These are phyloP conservation scores for Clamator glandarius DNA, from an alignment of 2,797 vertebrate genomes.

Conservation along the genomic window DNA sequence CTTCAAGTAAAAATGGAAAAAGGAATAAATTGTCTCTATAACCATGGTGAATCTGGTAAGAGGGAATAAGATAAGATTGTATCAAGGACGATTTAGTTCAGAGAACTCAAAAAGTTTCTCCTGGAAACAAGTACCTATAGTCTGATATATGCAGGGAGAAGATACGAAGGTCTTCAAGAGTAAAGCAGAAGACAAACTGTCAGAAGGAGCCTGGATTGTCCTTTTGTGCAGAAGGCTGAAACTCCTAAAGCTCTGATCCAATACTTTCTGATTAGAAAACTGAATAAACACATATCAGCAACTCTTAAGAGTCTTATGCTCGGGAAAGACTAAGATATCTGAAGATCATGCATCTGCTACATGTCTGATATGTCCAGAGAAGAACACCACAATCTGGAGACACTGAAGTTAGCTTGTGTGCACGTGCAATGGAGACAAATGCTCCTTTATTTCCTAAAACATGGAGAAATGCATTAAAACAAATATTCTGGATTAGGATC, in stretches of 20 bases:
- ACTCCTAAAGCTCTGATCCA: background rate
- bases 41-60: background rate
- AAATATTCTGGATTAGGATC: constrained; percentile 26
- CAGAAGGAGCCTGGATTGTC: background rate
- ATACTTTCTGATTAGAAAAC: background rate
- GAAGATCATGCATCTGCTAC: background rate
- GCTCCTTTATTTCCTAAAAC: constrained; percentile 7
- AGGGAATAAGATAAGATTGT: background rate
- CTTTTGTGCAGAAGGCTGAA: background rate
- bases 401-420: background rate
- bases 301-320: background rate
- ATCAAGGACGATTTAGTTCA: background rate
- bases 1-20: background rate
- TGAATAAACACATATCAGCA: background rate
- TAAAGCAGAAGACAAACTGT: background rate
- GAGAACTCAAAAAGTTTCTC: background rate
- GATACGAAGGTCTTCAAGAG: background rate
- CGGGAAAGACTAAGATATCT: background rate
- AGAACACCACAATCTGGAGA: background rate
- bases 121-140: background rate
- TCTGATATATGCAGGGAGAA: background rate
- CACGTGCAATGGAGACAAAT: background rate
- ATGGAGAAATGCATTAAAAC: background rate
- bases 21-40: background rate
- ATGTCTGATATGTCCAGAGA: background rate